Evolutionary conservation across 2,888 invertebrate genomes (phyloP), one percentile per base, ranked within the genome.

Genomic region (Ecliptopera silaceata): DNA sequence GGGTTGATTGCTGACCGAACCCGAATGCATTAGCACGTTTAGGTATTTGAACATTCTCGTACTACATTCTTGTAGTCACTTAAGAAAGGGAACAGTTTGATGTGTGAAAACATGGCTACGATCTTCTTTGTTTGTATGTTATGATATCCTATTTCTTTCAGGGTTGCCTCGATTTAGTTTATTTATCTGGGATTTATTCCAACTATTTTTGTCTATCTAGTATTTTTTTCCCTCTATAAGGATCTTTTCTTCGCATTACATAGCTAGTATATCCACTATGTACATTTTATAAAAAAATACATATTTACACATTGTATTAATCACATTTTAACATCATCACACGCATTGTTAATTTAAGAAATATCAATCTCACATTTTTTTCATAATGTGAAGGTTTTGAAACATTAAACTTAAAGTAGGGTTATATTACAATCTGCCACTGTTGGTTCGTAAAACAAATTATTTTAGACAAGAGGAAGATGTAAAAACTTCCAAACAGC

Each of bases 401-500:
- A 42, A 26, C 63, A 63, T 63, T 59, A 61, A 56, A 63, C 45
- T 59, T 61, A 61, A 63, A 61, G 59, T 58, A 60, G 65, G 59
- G 64, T 63, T 61, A 63, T 56, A 61, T 65, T 59, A 64, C 64
- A 70, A 69, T 66, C 70, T 68, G 71, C 71, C 63, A 74, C 61
- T 54, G 64, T 66, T 68, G 66, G 68, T 72, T 70, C 71, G 69
- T 71, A 69, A 79, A 85, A 87, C 82, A 86, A 89, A 91, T 91
- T 89, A 88, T 89, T 89, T 89, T 84, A 79, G 80, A 84, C 84
- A 84, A 86, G 75, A 90, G 82, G 84, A 88, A 89, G 90, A 89
- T 87, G 90, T 88, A 88, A 91, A 91, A 91, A 91, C 82, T 89
- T 89, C 83, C 75, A 80, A 90, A 91, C 88, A 88, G 75, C 91